phyloP scores from a whole-genome alignment of 1,140 invertebrate species.

The Drosophila teissieri region DNA sequence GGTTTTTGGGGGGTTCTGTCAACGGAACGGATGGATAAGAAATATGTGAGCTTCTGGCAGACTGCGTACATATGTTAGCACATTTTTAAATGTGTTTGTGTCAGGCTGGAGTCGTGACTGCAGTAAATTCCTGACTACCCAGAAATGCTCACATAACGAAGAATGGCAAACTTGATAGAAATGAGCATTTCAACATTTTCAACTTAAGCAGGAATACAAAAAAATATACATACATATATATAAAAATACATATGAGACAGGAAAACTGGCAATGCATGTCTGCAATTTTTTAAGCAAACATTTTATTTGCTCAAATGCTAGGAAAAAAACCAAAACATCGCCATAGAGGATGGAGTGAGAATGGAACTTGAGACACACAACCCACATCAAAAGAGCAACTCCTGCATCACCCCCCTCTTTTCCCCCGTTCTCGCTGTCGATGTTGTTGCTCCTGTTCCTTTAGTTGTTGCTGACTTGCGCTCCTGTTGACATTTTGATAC shows the following conservation, averaged over 20 bases:
- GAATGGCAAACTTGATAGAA: conserved; percentile 43
- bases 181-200: conserved; percentile 68
- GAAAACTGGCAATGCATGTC: conserved; percentile 62
- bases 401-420: conserved; percentile 17
- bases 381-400: conserved; percentile 71
- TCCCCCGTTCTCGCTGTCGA: conserved; percentile 6
- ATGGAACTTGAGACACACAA: conserved; percentile 64
- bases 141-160: conserved; percentile 46
- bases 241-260: conserved; percentile 4
- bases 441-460: conserved; percentile 24
- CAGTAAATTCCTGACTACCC: conserved; percentile 70
- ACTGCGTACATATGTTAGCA: conserved; percentile 55
- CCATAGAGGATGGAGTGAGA: conserved; percentile 5
- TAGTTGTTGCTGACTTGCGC: conserved; percentile 62
- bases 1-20: conserved; percentile 30
- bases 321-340: conserved; percentile 26
- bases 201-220: conserved; percentile 36
- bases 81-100: conserved; percentile 76
- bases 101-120: conserved; percentile 68
- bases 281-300: conserved; percentile 78
- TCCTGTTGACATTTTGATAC: conserved; percentile 77
- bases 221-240: neutral
- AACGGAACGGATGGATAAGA: conserved; percentile 25
- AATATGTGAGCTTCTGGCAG: conserved; percentile 50
- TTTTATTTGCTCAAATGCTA: conserved; percentile 68